Evolutionary conservation across 2,888 invertebrate genomes (phyloP).

Genomic region (Ernsta delagoae): DNA sequence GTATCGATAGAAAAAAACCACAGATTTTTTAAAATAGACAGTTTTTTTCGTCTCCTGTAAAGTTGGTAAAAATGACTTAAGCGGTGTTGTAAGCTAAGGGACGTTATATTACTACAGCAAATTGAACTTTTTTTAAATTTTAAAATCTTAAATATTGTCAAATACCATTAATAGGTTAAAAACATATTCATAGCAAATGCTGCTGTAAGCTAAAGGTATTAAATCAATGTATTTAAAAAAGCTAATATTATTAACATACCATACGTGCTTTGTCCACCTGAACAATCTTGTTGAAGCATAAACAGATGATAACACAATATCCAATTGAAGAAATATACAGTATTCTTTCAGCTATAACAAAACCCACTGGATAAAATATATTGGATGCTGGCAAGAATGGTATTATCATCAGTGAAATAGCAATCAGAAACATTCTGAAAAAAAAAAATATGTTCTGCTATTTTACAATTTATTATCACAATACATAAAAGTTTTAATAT

Average conservation of each 20-base stretch:
- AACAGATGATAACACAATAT: constrained; percentile 87
- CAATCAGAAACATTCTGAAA: constrained; percentile 83
- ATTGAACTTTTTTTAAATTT: too few relatives aligned
- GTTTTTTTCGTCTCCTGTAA: constrained; percentile 5
- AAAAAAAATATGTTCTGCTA: too few relatives aligned
- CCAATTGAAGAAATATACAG: constrained; percentile 93
- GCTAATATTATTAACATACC: constrained; percentile 12
- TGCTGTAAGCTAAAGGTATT: too few relatives aligned
- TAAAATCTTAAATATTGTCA: too few relatives aligned
- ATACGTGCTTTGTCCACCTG: constrained; percentile 25
- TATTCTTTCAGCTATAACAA: constrained; percentile 95
- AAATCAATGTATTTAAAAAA: too few relatives aligned
- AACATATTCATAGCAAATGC: too few relatives aligned
- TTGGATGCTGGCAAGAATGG: constrained; percentile 95
- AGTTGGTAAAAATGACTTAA: constrained; percentile 1
- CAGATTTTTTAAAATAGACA: constrained; percentile 1
- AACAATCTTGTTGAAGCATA: constrained; percentile 33
- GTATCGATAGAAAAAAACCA: background rate
- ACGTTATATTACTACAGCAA: too few relatives aligned
- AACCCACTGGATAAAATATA: constrained; percentile 93
- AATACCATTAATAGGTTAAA: too few relatives aligned
- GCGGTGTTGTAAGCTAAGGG: too few relatives aligned
- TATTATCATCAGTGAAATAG: constrained; percentile 86
- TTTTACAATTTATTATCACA: background rate
- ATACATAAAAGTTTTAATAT: too few relatives aligned